Conservation (phyloP, 2,888 invertebrate genomes). For the Aricia artaxerxes region DNA sequence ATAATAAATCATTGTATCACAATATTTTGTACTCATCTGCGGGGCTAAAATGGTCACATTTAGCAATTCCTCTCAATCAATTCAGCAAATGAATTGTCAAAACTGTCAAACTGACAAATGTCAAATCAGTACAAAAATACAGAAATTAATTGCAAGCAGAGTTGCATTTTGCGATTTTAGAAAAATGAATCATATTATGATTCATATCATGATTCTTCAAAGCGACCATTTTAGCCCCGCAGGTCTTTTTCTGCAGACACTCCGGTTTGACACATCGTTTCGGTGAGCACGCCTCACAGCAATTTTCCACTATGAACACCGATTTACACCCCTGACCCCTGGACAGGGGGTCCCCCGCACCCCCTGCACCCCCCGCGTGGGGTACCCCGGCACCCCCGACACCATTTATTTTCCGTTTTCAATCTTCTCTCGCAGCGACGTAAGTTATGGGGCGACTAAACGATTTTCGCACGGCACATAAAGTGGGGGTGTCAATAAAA, state of each 20-base stretch:
- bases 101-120: too few species aligned
- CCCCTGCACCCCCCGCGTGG: not conserved
- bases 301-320: conserved; percentile 36
- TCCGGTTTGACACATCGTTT: conserved; percentile 31
- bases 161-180: too few species aligned
- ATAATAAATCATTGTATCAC: too few species aligned
- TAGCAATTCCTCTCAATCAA: too few species aligned
- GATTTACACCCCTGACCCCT: conserved; percentile 39
- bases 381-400: not conserved
- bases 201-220: too few species aligned
- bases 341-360: not conserved
- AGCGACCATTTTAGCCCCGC: not conserved
- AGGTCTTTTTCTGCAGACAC: not conserved
- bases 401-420: conserved; percentile 12
- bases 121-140: too few species aligned
- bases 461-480: conserved; percentile 25
- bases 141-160: too few species aligned
- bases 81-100: too few species aligned
- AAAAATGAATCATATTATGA: too few species aligned
- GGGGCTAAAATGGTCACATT: too few species aligned
- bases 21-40: too few species aligned
- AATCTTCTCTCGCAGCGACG: conserved; percentile 7
- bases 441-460: conserved; percentile 17
- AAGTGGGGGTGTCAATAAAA: not conserved
- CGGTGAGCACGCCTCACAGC: conserved; percentile 32